Percentiles rank a stretch among this genome's conserved stretches.
Evolutionary conservation across 2,888 invertebrate species (phyloP).

Genomic region (Stegophylla sp.): DNA sequence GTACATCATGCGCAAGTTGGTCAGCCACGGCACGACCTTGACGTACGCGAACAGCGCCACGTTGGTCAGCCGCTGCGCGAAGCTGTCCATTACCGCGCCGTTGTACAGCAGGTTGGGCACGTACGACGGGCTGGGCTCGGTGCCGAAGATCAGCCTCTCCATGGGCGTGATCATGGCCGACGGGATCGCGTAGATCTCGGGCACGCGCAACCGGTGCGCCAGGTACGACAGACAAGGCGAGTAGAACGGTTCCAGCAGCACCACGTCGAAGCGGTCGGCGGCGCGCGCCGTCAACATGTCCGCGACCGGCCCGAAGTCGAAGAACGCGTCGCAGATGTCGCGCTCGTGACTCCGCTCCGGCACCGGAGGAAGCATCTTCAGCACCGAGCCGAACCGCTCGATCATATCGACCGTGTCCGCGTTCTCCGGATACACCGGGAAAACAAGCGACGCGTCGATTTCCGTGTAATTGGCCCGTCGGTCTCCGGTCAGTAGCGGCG

Average conservation of each 20-base stretch:
- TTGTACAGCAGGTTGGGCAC: slow-evolving; percentile 42
- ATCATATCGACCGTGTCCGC: not conserved
- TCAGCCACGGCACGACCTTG: slow-evolving; percentile 20
- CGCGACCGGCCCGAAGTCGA: slow-evolving; percentile 12
- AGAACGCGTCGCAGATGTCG: slow-evolving; percentile 37
- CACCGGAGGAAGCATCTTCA: slow-evolving; percentile 11
- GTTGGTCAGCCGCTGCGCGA: slow-evolving; percentile 41
- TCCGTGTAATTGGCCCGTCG: slow-evolving; percentile 41
- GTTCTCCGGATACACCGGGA: not conserved
- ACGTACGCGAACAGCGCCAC: slow-evolving; percentile 37
- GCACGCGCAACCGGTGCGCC: slow-evolving; percentile 22
- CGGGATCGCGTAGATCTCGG: slow-evolving; percentile 41
- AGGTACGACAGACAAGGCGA: slow-evolving; percentile 58
- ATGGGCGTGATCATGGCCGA: slow-evolving; percentile 38
- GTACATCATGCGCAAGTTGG: not conserved
- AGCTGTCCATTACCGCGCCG: slow-evolving; percentile 4
- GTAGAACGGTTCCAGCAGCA: slow-evolving; percentile 62
- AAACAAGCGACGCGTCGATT: slow-evolving; percentile 23
- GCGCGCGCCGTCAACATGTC: not conserved
- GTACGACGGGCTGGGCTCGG: slow-evolving; percentile 36
- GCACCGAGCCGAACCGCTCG: not conserved
- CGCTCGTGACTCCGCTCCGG: slow-evolving; percentile 36
- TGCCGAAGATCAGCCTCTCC: slow-evolving; percentile 23
- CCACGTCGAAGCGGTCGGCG: slow-evolving; percentile 60
- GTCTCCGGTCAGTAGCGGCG: slow-evolving; percentile 24